Base-by-base conservation (phyloP, 2,797 vertebrate species). In the Lagorchestes hirsutus region DNA sequence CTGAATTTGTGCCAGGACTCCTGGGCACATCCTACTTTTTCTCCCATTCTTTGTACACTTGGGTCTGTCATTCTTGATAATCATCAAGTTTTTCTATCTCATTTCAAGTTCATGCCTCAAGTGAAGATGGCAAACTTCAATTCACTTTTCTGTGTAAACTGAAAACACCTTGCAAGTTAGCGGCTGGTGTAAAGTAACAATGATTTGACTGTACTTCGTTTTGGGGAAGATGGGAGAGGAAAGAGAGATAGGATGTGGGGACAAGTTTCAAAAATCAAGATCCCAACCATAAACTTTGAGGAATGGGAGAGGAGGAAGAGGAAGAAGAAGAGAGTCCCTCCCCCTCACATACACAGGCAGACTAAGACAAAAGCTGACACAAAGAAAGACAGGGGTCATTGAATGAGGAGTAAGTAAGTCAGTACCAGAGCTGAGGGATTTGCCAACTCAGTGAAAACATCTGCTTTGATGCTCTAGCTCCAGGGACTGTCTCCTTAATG, bases 391-490 rank as follows among this genome's bases (percentile, higher is more conserved):
- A 31, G 18, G 55, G 57, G 62, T 1, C 52, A 34, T 14, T 10
- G 9, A 95, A 54, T 34, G 67, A 96, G 40, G 62, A 96, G 93
- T 97, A 96, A 96, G 92, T 91, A 96, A 96, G 92, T 91, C 91
- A 97, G 82, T 93, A 93, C 90, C 94, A 74, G 92, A 96, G 96
- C 90, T 94, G 96, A 94, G 93, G 91, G 96, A 97, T 97, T 91
- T 94, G 96, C 95, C 55, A 91, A 97, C 95, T 98, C 96, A 97
- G 97, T 95, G 90, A 46, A 95, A 97, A 97, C 90, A 59, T 55
- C 90, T 90, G 54, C 97, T 98, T 98, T 97, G 97, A 98, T 97
- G 96, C 95, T 94, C 94, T 98, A 94, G 97, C 98, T 95, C 92
- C 40, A 97, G 97, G 96, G 97, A 94, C 93, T 97, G 97, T 97